Conservation (phyloP, 2,797 vertebrate species). For the Sebastes variabilis region DNA sequence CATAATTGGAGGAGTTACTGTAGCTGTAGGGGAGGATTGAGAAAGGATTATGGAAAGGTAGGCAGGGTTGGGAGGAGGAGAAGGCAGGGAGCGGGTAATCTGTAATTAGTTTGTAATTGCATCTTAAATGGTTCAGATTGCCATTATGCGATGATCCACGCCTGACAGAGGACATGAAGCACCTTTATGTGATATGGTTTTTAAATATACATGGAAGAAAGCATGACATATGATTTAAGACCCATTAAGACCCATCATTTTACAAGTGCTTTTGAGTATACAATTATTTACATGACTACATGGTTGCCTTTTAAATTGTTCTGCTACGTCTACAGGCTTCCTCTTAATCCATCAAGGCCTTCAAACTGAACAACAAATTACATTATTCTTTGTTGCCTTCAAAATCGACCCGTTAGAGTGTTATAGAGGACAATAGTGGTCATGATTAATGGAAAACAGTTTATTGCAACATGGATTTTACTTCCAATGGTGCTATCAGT, state of each 20-base stretch:
- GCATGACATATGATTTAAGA: not conserved
- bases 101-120: constrained; percentile 72
- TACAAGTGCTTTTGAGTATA: not conserved
- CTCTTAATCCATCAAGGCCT: not conserved
- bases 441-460: not conserved
- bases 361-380: too few relatives aligned
- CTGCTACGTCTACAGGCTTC: not conserved
- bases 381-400: not conserved
- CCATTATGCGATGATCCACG: constrained; percentile 49
- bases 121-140: constrained; percentile 44
- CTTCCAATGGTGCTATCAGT: not conserved
- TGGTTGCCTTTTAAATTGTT: not conserved
- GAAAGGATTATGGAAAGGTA: constrained; percentile 63
- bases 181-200: constrained; percentile 12
- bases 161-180: constrained; percentile 30
- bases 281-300: not conserved
- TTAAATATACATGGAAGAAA: not conserved
- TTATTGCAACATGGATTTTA: not conserved
- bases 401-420: not conserved
- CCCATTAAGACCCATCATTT: not conserved
- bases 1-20: constrained; percentile 56
- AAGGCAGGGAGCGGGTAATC: constrained; percentile 50
- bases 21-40: constrained; percentile 58
- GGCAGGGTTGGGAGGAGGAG: constrained; percentile 44
- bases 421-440: not conserved